Base-by-base conservation (phyloP, 1,140 invertebrate species). In the Leptinotarsa undecemlineata region DNA sequence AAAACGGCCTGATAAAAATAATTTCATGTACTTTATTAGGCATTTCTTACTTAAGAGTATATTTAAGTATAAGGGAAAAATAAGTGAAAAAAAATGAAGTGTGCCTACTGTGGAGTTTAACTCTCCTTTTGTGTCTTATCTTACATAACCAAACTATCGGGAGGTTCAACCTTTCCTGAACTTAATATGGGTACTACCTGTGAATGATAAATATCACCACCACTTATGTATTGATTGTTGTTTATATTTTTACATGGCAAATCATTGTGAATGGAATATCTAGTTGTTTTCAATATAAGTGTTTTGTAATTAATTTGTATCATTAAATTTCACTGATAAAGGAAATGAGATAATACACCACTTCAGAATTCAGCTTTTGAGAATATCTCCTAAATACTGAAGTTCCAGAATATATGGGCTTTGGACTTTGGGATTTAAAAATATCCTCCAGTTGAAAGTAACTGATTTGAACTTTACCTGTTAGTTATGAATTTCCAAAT, bases 211-310 rank as follows among this genome's bases (percentile, higher is more conserved):
- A 57, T 57, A 17, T 57, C 51, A 64, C 63, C 20, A 23, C 63
- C 26, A 13, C 20, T n/a, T 64, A 64, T 33, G 63, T 64, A 64
- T 64, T 64, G 20, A 64, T 69, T 69, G 68, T 69, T 69, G 68
- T 69, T 69, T 69, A 48, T 48, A 69, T 69, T 69, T 69, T 69
- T 69, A 69, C 68, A 48, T n/a, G 42, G 64, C 23, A n/a, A 48
- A 19, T 48, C 48, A n/a, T 68, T 17, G 23, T 71, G 33, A 33
- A 71, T 70, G 48, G 68, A 70, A 23, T 70, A 70, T 70, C 15
- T 70, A 70, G 19, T 77, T 77, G 76, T 77, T 77, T 77, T 77
- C 76, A 71, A 77, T 74, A 72, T 74, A 77, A 74, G 67, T 76
- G 68, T 76, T 74, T 76, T 71, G 69, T 76, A 67, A 76, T 42